Percentiles rank a stretch among this genome's conserved stretches.
Evolutionary conservation across 2,113 vertebrate genomes (phyloP).

Genomic region (Bujurquina vittata): DNA sequence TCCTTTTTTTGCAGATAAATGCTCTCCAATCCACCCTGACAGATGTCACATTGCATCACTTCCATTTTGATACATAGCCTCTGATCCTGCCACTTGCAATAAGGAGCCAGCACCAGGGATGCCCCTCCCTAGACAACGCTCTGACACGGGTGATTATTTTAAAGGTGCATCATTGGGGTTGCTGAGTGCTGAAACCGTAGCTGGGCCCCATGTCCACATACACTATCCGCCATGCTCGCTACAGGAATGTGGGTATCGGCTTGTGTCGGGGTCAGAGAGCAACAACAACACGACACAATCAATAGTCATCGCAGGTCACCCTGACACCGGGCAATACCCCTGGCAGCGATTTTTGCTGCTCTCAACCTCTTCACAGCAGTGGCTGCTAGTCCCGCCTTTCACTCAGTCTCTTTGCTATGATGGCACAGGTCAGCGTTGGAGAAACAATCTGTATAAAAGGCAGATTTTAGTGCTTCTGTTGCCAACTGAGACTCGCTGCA

Average conservation of each 20-base stretch:
- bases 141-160: constrained; percentile 80
- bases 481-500: constrained; percentile 48
- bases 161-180: constrained; percentile 73
- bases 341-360: constrained; percentile 46
- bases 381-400: constrained; percentile 34
- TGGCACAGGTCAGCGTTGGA: constrained; percentile 62
- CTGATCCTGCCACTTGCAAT: constrained; percentile 83
- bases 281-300: constrained; percentile 17
- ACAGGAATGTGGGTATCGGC: constrained; percentile 47
- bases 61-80: constrained; percentile 82
- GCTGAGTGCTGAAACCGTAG: constrained; percentile 53
- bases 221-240: constrained; percentile 4
- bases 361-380: constrained; percentile 22
- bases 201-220: constrained; percentile 24
- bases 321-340: constrained; percentile 52
- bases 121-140: constrained; percentile 71
- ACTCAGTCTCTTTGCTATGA: constrained; percentile 42
- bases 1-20: constrained; percentile 80
- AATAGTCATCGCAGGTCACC: constrained; percentile 42
- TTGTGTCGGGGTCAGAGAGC: constrained; percentile 54
- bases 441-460: constrained; percentile 63
- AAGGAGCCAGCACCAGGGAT: constrained; percentile 72
- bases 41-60: constrained; percentile 82
- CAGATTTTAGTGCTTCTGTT: constrained; percentile 62
- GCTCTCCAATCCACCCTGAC: constrained; percentile 83